Evolutionary conservation across 2,113 vertebrate genomes (phyloP).

Genomic region (Xyliphius kryptos): DNA sequence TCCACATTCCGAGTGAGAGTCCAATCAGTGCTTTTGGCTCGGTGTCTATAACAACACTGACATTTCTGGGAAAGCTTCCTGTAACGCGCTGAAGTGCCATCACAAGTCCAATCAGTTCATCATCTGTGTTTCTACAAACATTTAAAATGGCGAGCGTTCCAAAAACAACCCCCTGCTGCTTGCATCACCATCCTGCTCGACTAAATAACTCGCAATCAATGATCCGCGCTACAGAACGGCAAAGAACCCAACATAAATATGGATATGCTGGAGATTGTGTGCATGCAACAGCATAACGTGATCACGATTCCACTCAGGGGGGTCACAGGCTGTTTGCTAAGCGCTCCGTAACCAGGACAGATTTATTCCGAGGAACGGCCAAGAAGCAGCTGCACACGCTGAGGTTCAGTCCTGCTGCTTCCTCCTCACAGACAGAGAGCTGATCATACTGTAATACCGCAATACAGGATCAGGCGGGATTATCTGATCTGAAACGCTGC

Average conservation of each 20-base stretch:
- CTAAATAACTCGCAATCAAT: no score
- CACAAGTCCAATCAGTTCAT: no score
- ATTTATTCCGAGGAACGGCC: background rate
- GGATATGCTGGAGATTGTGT: background rate
- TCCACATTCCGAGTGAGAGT: no score
- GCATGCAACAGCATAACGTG: background rate
- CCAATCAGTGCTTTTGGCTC: no score
- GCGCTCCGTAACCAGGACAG: background rate
- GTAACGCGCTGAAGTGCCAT: no score
- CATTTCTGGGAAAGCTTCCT: no score
- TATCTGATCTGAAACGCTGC: constrained; percentile 1
- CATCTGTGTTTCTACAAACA: no score
- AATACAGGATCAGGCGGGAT: constrained; percentile 34
- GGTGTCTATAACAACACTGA: no score
- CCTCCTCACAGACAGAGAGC: background rate
- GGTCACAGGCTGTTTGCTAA: background rate
- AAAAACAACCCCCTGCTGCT: no score
- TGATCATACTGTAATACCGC: constrained; percentile 37
- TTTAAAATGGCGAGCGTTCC: no score
- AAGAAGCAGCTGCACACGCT: background rate
- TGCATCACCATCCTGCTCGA: no score
- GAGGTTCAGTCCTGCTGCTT: background rate
- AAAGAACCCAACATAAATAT: background rate
- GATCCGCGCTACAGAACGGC: no score
- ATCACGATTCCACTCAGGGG: background rate